These are phyloP conservation scores for Liopterus haemorrhoidalis DNA, from an alignment of 2,888 invertebrate species.

Conservation along the genomic window DNA sequence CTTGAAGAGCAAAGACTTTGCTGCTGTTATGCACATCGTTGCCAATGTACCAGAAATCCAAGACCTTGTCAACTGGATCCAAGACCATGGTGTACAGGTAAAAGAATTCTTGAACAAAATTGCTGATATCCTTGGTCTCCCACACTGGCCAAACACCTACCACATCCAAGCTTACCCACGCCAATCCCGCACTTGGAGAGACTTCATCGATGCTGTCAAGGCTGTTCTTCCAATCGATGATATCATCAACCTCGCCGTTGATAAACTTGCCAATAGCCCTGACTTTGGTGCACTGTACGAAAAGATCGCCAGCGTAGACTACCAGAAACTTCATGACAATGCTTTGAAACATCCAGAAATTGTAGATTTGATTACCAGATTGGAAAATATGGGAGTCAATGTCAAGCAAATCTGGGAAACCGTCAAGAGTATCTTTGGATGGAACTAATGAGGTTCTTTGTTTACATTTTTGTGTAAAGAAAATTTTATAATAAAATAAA, in stretches of 20 bases:
- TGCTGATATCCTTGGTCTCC: slow-evolving; percentile 6
- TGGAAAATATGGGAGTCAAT: slow-evolving; percentile 32
- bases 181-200: neutral
- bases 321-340: slow-evolving; percentile 30
- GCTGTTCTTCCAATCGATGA: slow-evolving; percentile 25
- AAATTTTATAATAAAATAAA: too few relatives aligned
- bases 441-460: slow-evolving; percentile 30
- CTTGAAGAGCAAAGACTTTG: slow-evolving; percentile 27
- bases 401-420: slow-evolving; percentile 26
- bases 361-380: slow-evolving; percentile 22
- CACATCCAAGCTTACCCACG: neutral
- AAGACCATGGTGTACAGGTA: neutral
- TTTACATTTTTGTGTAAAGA: too few relatives aligned
- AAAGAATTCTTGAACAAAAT: slow-evolving; percentile 2
- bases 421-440: slow-evolving; percentile 32
- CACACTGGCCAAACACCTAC: slow-evolving; percentile 1
- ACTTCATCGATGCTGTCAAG: slow-evolving; percentile 18
- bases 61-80: slow-evolving; percentile 22
- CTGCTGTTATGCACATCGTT: slow-evolving; percentile 20
- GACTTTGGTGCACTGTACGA: slow-evolving; percentile 21
- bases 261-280: slow-evolving; percentile 26
- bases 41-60: slow-evolving; percentile 28
- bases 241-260: slow-evolving; percentile 13
- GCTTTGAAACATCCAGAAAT: slow-evolving; percentile 32
- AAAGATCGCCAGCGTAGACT: slow-evolving; percentile 14